These are phyloP conservation scores for Sphaeridia pumilis DNA, from an alignment of 2,888 invertebrate genomes.

Conservation along the genomic window DNA sequence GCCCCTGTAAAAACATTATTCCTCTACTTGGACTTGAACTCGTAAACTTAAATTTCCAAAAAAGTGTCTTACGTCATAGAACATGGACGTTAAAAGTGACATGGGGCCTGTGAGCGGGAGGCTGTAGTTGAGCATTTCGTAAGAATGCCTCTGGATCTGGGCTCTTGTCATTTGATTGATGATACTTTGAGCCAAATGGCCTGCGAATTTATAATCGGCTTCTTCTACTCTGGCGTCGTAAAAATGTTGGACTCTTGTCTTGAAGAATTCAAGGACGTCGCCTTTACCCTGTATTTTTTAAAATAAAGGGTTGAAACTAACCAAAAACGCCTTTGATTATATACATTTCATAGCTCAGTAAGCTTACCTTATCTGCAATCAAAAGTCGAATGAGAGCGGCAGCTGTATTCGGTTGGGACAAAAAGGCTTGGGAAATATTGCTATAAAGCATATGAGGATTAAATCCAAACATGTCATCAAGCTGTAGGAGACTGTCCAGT, in stretches of 20 bases:
- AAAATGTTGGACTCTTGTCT: slow-evolving; percentile 73
- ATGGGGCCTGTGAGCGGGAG: slow-evolving; percentile 34
- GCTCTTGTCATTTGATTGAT: slow-evolving; percentile 36
- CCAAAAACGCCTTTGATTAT: too few relatives aligned
- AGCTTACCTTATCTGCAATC: slow-evolving; percentile 57
- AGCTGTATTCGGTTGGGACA: slow-evolving; percentile 52
- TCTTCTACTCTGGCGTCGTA: slow-evolving; percentile 79
- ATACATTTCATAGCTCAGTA: background rate
- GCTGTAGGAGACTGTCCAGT: slow-evolving; percentile 72
- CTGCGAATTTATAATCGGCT: slow-evolving; percentile 67
- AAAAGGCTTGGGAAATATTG: slow-evolving; percentile 71
- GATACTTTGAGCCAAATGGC: slow-evolving; percentile 61
- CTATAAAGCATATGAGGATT: slow-evolving; percentile 78
- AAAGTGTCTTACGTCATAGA: slow-evolving; percentile 30
- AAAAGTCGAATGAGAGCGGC: slow-evolving; percentile 71
- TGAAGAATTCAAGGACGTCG: slow-evolving; percentile 71
- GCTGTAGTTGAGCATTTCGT: slow-evolving; percentile 34
- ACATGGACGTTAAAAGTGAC: slow-evolving; percentile 32
- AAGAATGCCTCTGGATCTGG: slow-evolving; percentile 35
- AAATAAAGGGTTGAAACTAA: background rate
- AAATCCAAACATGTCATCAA: slow-evolving; percentile 80
- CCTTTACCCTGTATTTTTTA: slow-evolving; percentile 48
- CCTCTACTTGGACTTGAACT: too few relatives aligned
- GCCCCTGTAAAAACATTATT: slow-evolving; percentile 29
- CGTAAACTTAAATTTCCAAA: too few relatives aligned